Evolutionary conservation across 2,113 vertebrate genomes (phyloP).

Genomic region (Ptilonorhynchus violaceus): DNA sequence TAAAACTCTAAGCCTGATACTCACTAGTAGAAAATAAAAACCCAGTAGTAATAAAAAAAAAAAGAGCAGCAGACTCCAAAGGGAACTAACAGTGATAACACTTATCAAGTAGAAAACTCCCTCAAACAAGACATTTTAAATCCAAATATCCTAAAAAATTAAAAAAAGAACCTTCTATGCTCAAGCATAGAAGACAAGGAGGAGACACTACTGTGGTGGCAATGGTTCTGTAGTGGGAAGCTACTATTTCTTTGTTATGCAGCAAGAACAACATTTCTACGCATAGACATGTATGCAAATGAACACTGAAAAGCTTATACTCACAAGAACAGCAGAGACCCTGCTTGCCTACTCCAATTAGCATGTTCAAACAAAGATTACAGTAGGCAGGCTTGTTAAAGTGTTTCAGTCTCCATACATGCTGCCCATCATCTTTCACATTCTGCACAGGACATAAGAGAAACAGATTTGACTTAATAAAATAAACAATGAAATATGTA

Average conservation of each 20-base stretch:
- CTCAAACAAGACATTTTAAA: not conserved
- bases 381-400: conserved; percentile 97
- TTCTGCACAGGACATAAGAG: conserved; percentile 77
- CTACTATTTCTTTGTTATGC: not conserved
- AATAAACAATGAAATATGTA: conserved; percentile 56
- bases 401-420: conserved; percentile 94
- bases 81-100: not conserved
- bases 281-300: not conserved
- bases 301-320: conserved; percentile 35
- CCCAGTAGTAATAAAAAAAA: not conserved
- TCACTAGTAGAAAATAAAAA: not conserved
- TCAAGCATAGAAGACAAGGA: not conserved
- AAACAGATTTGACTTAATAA: conserved; percentile 73
- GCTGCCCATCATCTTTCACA: conserved; percentile 93
- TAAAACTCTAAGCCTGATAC: not conserved
- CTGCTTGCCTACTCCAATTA: conserved; percentile 92
- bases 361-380: conserved; percentile 94
- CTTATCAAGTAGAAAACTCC: not conserved
- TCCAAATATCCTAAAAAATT: not conserved
- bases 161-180: not conserved
- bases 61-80: not conserved
- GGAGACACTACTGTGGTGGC: not conserved
- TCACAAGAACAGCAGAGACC: conserved; percentile 94
- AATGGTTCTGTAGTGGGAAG: not conserved
- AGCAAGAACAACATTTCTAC: not conserved